phyloP scores from a whole-genome alignment of 2,113 vertebrate genomes.

The Bungarus multicinctus region DNA sequence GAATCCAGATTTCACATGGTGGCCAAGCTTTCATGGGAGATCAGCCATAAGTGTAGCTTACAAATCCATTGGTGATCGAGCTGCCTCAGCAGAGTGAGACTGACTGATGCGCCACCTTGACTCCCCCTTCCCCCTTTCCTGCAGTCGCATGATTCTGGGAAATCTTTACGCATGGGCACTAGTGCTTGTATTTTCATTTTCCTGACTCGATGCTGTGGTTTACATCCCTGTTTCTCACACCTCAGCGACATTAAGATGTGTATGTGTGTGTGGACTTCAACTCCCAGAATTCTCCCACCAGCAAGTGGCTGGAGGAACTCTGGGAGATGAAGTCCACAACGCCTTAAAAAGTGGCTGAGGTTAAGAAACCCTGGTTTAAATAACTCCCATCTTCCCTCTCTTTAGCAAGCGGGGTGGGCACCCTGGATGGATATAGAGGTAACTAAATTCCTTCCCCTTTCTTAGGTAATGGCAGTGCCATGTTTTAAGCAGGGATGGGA shows the following conservation, averaged over 20 bases:
- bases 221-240: background rate
- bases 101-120: background rate
- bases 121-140: background rate
- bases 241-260: background rate
- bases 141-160: slow-evolving; percentile 24
- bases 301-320: background rate
- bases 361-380: background rate
- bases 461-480: background rate
- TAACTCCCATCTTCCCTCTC: background rate
- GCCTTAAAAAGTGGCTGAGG: background rate
- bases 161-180: slow-evolving; percentile 22
- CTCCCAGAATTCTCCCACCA: background rate
- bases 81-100: background rate
- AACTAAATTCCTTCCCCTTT: background rate
- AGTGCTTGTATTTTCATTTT: slow-evolving; percentile 24
- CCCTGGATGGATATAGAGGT: background rate
- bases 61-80: background rate
- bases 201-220: slow-evolving; percentile 6
- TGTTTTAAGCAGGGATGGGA: no score
- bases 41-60: background rate
- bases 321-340: background rate
- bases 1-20: background rate
- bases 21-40: background rate
- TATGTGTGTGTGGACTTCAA: background rate
- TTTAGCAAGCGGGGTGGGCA: background rate